Conservation (phyloP, 1,140 invertebrate species). For the Halyomorpha halys region DNA sequence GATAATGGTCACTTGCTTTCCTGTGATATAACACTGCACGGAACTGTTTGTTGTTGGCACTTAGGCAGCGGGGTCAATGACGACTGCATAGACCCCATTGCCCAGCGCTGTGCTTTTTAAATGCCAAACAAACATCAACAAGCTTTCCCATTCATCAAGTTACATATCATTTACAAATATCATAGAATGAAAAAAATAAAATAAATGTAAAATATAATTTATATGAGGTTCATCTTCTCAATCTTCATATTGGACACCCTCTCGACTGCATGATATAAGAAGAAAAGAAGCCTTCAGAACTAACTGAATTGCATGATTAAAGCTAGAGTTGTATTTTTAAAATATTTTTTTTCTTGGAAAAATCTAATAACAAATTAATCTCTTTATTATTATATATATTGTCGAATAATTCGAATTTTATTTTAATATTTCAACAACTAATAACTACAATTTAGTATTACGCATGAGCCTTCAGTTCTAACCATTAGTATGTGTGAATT, state of each 20-base stretch:
- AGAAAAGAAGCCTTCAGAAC: conserved; percentile 16
- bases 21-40: conserved; percentile 21
- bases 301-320: conserved; percentile 11
- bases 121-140: conserved; percentile 16
- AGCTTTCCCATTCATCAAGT: not conserved
- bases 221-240: too few species aligned
- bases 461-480: conserved; percentile 13
- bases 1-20: conserved; percentile 13
- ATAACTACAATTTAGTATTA: not conserved
- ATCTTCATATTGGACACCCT: not conserved
- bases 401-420: too few species aligned
- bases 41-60: conserved; percentile 18
- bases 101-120: not conserved
- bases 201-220: too few species aligned
- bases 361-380: too few species aligned
- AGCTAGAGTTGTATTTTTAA: conserved; percentile 2
- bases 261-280: conserved; percentile 11
- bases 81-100: not conserved
- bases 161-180: too few species aligned
- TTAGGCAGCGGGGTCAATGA: not conserved
- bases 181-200: too few species aligned
- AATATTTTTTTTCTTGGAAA: too few species aligned
- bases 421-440: not conserved
- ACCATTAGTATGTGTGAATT: conserved; percentile 16
- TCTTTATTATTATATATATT: too few species aligned